phyloP scores from a whole-genome alignment of 2,797 vertebrate species.

The Hoplostethus mediterraneus region DNA sequence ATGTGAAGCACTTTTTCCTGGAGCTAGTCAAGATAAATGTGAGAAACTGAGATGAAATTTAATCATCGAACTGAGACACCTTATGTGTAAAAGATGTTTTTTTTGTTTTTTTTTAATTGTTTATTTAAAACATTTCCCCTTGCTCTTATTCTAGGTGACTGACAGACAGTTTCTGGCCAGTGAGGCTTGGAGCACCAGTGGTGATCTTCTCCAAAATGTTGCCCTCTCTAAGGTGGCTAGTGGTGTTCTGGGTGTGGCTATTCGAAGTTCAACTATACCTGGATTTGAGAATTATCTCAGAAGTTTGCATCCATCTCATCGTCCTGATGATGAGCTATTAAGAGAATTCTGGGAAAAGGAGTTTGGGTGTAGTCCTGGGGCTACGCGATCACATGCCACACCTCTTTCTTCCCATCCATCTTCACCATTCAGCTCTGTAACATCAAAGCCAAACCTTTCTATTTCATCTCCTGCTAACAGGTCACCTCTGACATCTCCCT shows the following conservation, averaged over 20 bases:
- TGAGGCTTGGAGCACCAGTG: constrained; percentile 84
- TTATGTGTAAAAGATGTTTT: too few species aligned
- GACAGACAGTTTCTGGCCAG: constrained; percentile 83
- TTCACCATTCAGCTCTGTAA: not conserved
- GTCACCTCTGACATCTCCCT: not conserved
- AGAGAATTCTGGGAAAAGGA: constrained; percentile 77
- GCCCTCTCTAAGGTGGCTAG: constrained; percentile 71
- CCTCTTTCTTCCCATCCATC: not conserved
- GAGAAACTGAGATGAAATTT: constrained; percentile 43
- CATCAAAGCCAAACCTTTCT: constrained; percentile 17
- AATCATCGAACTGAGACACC: not conserved
- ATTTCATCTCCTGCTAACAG: not conserved
- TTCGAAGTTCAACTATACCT: constrained; percentile 75
- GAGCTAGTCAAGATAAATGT: constrained; percentile 79
- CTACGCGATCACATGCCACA: not conserved
- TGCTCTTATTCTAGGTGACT: constrained; percentile 60
- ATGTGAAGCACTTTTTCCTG: constrained; percentile 74
- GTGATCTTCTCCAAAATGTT: constrained; percentile 63
- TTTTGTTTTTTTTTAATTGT: not conserved
- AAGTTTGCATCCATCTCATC: constrained; percentile 67
- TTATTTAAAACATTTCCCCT: constrained; percentile 52
- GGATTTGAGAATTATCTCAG: constrained; percentile 77
- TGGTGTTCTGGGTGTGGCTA: constrained; percentile 78
- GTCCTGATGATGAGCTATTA: constrained; percentile 66
- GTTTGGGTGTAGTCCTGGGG: constrained; percentile 74